Base-by-base conservation (phyloP, 2,797 vertebrate genomes). In the Clarias platycephalus region DNA sequence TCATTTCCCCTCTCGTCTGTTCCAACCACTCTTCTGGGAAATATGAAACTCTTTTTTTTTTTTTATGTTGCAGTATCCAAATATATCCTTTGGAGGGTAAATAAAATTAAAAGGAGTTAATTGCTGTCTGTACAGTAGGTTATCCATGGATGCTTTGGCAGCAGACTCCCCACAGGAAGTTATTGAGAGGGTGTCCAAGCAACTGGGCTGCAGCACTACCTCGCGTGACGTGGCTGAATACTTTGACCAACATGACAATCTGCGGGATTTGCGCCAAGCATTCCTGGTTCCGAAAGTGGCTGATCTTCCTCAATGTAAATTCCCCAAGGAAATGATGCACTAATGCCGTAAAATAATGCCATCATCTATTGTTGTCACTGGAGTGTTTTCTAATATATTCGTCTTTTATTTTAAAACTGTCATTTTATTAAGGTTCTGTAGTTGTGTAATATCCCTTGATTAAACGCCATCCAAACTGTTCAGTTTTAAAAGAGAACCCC, bases 301-400 rank as follows among this genome's bases (percentile, higher is more conserved):
- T 40, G 95, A 97, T 84, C 90, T 99, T 58, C 96, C 97, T 86
- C 89, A 90, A 40, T 94, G 97, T 98, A 91, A 97, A 97, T 94
- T 40, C 55, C 15, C 15, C 53, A 31, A 18, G 77, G 1, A 31
- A 28, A 31, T 55, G 31, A 31, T 13, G 8, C 4, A 24, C 9
- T 70, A 12, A 70, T 24, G 12, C 8, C 12, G 0, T 34, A 67
- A 67, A 67, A 34, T 3, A 40, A 71, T 24, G 67, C 8, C 20
- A 40, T 24, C 68, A 5, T 4, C 22, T 22, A 5, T 24, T 71
- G 68, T 71, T 40, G 16, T 20, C 31, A 8, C 31, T 34, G 16
- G 16, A 18, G 18, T 70, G 34, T 37, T 71, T 37, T n/a, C 10
- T 71, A 12, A 71, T 24, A 1, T 34, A 9, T 70, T 40, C 34